Evolutionary conservation across 2,888 invertebrate species (phyloP), one percentile per base, ranked within the genome.

Genomic region (Papilio elwesi): DNA sequence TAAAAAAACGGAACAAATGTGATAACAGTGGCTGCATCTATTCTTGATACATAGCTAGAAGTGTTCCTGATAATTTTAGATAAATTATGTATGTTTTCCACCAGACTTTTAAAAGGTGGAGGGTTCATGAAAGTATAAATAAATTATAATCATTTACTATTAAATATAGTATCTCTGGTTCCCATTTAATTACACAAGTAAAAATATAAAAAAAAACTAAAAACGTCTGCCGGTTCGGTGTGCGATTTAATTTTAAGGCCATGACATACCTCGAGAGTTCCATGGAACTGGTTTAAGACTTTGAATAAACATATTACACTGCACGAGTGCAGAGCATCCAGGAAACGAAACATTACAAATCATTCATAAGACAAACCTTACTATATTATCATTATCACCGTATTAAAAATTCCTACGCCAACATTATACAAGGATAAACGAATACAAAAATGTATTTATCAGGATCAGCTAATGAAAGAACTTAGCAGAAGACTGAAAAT

Each of bases 201-300:
- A 16, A 62, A 51, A 53, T 49, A 26, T 38, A 48, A 73, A 68
- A 73, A 65, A 65, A 51, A 71, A 52, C 10, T 26, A 11, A 10
- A 55, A 43, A 12, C 73, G 16, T 16, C 63, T 48, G 64, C 49
- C 36, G 59, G 47, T 47, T 75, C 73, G 67, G 71, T 47, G 57
- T 62, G 70, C 68, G 72, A 74, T 75, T 77, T 63, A 63, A 66
- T 74, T 73, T 75, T 73, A 73, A 72, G 74, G 74, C 69, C 76
- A 75, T 26, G 62, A 67, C 73, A 74, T 75, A 74, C 76, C 75
- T 71, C 16, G 15, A 51, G 72, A 48, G 49, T 43, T 69, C 55
- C 51, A 64, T 63, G 48, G 62, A 77, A 77, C 78, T 71, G 78
- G 78, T 76, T 78, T 75, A 38, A 66, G 55, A 74, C 70, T 74